Base-by-base conservation (phyloP, 1,140 invertebrate genomes). In the Pinna nobilis region DNA sequence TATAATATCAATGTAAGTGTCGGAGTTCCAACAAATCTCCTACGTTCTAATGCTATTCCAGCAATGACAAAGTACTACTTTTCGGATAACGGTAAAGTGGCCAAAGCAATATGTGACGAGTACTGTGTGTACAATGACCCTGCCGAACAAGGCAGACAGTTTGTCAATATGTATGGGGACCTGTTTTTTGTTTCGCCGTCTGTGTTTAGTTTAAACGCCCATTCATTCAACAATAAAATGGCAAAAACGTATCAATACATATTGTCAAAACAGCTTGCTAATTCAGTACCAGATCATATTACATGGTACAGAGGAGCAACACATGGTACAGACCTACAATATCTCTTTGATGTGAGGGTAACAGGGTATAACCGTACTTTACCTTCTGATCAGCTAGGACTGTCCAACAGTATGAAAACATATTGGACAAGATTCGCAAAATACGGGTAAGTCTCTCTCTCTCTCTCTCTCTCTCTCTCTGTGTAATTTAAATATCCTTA, bases 371-470 rank as follows among this genome's bases (percentile, higher is more conserved):
- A 63, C 7, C 20, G 39, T 7, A 44, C n/a, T 63, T 28, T 53
- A 5, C 35, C 57, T 25, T 4, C 32, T 11, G 39, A 18, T 61
- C 69, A 77, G 9, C 13, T 37, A 7, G 11, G 20, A 11, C 25
- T 77, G 18, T 51, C 69, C 7, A 55, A 64, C 11, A 23, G 11
- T 7, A 64, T 77, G 50, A 65, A 68, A 11, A 65, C 51, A 18
- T 50, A 72, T 18, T 77, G 70, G 75, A 63, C 70, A 30, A 77
- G 73, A 50, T 77, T 77, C 70, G 75, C 70, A 4, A 77, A 77
- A 70, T 64, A 47, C 5, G 75, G 75, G 75, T 77, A 65, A 37
- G 74, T 59, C 9, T 59, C 32, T 35, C 11, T n/a, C 53, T 32
- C 0, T 57, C 4, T 30, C 0, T n/a, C n/a, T n/a, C n/a, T n/a